A percentile compares a stretch with the other conserved stretches of the same genome.
These are phyloP conservation scores for Drosophila miranda DNA, from an alignment of 1,140 invertebrate species.

Conservation along the genomic window DNA sequence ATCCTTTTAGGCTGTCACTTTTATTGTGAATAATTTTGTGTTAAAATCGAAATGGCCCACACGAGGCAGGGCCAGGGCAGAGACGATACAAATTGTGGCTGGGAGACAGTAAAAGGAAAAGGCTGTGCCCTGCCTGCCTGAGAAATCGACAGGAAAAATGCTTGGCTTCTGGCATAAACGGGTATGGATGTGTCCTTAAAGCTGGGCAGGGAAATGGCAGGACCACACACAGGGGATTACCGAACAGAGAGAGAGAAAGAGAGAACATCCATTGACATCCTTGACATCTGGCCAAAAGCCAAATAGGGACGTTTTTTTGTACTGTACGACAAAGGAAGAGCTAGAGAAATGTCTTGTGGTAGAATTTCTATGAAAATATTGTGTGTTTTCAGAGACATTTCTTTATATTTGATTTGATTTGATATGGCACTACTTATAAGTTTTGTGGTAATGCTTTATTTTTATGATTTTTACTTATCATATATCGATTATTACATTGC, in stretches of 20 bases:
- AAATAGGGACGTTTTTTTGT: constrained; percentile 30
- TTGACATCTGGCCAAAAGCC: constrained; percentile 44
- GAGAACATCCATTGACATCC: constrained; percentile 24
- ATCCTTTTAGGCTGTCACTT: constrained; percentile 78
- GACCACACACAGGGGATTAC: constrained; percentile 46
- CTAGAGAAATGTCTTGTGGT: neutral
- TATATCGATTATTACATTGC: constrained; percentile 21
- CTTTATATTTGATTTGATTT: too few relatives aligned
- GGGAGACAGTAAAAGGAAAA: neutral
- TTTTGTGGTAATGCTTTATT: too few relatives aligned
- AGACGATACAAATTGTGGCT: neutral
- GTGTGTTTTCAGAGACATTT: neutral
- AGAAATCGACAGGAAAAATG: constrained; percentile 59
- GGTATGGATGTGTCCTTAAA: constrained; percentile 4
- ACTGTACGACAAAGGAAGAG: too few relatives aligned
- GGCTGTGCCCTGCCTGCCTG: neutral
- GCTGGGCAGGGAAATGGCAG: constrained; percentile 2
- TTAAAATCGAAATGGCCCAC: constrained; percentile 72
- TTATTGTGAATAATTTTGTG: constrained; percentile 77
- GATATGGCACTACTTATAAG: too few relatives aligned
- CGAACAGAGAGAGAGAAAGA: constrained; percentile 4
- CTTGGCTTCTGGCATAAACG: neutral
- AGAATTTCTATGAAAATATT: constrained; percentile 16
- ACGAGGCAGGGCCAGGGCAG: constrained; percentile 38
- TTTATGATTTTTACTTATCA: constrained; percentile 5